Evolutionary conservation across 92 coral and sea anemone species (phyloP), one percentile per base, ranked within the genome.

Genomic region (Phenganax stokvisi): DNA sequence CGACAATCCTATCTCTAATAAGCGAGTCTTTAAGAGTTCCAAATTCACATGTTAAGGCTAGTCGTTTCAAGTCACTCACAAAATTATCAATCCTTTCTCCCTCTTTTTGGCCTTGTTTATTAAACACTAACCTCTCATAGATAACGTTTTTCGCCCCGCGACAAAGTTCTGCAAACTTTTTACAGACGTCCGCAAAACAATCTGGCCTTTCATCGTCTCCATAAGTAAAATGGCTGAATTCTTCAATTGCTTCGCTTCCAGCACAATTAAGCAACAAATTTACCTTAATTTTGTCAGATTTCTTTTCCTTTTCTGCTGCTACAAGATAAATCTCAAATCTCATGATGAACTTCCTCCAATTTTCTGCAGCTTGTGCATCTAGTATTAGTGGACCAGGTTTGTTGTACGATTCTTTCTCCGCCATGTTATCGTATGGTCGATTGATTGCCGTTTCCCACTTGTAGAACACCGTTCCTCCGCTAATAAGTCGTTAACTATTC

Each of bases 1-100:
- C 89, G 11, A 86, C 89, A 67, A 89, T 83, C 10, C 89, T 57
- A 86, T 89, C 89, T 51, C 89, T 72, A 56, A 86, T 86, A 16
- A 88, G 56, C 56, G 89, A 88, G 68, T 88, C 91, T 85, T 55
- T 69, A 31, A 86, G 80, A 9, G 63, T 54, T 28, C 89, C 89
- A 80, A 86, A 84, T 53, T 86, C 92, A 83, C 88, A 86, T 15
- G 74, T 86, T 51, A 86, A 74, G 16, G 89, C 68, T 12, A 89
- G 77, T 76, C 79, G 60, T 71, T 87, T 86, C 61, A 89, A 72
- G 29, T 86, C 91, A 64, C 85, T 89, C 8, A 81, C 90, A 72
- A 81, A 85, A 58, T 52, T 88, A 28, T 88, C 90, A 25, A 86
- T 77, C 70, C 89, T 53, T 70, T 85, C 91, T 47, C 89, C 89